These are phyloP conservation scores for Tachypleus tridentatus DNA, from an alignment of 1,140 invertebrate species.

Conservation along the genomic window DNA sequence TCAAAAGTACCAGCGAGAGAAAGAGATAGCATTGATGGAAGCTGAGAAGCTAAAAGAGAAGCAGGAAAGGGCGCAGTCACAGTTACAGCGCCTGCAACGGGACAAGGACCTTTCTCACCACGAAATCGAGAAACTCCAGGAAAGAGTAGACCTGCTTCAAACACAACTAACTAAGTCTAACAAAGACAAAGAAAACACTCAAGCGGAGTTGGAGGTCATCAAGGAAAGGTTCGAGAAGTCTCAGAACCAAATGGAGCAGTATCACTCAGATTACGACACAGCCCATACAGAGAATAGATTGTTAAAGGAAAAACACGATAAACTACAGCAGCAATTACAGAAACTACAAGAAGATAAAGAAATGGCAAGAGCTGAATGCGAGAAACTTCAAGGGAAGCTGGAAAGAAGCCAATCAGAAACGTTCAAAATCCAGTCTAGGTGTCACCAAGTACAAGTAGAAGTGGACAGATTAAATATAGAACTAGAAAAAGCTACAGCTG, in stretches of 20 bases:
- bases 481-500: constrained; percentile 64
- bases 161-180: constrained; percentile 65
- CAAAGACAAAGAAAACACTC: constrained; percentile 65
- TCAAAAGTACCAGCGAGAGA: constrained; percentile 73
- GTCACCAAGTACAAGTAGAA: constrained; percentile 73
- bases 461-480: constrained; percentile 74
- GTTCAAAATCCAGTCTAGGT: constrained; percentile 71
- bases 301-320: constrained; percentile 81
- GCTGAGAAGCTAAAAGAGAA: constrained; percentile 74
- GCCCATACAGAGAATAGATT: constrained; percentile 73
- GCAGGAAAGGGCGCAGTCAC: constrained; percentile 62
- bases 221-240: constrained; percentile 80
- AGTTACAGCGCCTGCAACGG: constrained; percentile 67
- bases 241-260: constrained; percentile 32
- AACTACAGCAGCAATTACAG: constrained; percentile 59
- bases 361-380: constrained; percentile 73
- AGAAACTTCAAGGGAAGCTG: constrained; percentile 83
- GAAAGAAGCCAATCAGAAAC: constrained; percentile 77
- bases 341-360: constrained; percentile 81
- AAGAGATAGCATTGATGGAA: constrained; percentile 69
- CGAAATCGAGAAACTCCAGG: constrained; percentile 64
- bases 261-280: constrained; percentile 65
- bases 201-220: constrained; percentile 69
- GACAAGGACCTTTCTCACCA: constrained; percentile 68
- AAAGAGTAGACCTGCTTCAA: constrained; percentile 64